A percentile compares a stretch with the other conserved stretches of the same genome.
Evolutionary conservation across 2,113 vertebrate genomes (phyloP).

Genomic region (Poeciliopsis occidentalis): DNA sequence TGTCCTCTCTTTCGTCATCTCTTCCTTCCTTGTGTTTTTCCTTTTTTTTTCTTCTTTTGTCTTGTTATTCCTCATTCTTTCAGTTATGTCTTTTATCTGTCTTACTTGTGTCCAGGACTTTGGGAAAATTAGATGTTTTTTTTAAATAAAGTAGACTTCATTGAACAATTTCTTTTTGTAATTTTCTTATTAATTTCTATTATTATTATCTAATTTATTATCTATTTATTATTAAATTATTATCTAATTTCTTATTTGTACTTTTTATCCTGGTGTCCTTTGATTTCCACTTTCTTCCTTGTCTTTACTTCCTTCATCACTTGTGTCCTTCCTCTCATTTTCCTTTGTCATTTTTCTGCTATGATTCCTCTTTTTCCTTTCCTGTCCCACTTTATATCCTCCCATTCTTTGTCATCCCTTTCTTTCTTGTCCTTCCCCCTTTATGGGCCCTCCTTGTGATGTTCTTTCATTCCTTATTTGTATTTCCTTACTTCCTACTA

Average conservation of each 20-base stretch:
- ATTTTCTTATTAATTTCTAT: no score
- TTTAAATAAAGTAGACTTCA: no score
- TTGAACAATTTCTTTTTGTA: no score
- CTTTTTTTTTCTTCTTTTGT: background rate
- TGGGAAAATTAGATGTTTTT: background rate
- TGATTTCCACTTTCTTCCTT: background rate
- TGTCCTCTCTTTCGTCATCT: background rate
- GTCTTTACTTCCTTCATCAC: background rate
- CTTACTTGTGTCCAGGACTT: background rate
- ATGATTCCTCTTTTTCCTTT: no score
- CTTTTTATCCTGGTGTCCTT: background rate
- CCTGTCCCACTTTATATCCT: no score
- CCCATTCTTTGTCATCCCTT: background rate
- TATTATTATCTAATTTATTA: no score
- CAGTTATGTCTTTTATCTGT: no score
- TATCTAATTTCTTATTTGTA: background rate
- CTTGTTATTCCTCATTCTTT: background rate
- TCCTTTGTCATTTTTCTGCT: no score
- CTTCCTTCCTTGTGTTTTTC: background rate
- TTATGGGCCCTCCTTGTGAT: no score
- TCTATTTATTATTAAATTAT: no score
- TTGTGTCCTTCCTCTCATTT: no score
- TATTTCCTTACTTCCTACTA: background rate
- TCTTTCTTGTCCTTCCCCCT: background rate
- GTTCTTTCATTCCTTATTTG: no score